Percentiles rank a stretch among this genome's conserved stretches.
Evolutionary conservation across 1,140 invertebrate species (phyloP).

Genomic region (Trissolcus basalis): DNA sequence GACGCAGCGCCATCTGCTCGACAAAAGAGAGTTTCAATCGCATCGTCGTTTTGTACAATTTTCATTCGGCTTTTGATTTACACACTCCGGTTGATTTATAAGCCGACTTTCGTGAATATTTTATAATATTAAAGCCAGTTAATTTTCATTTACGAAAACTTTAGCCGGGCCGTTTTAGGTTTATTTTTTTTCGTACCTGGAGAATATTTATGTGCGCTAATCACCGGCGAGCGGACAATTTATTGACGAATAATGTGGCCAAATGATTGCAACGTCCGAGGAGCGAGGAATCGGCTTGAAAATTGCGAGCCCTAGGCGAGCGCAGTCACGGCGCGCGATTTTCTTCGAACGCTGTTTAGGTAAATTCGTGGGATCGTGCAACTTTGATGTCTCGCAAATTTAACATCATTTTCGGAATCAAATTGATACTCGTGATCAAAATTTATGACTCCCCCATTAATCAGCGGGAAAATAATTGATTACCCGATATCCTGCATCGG

Average conservation of each 20-base stretch:
- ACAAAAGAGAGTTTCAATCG: neutral
- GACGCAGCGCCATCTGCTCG: neutral
- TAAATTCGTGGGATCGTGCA: conserved; percentile 35
- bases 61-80: conserved; percentile 24
- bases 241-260: conserved; percentile 53
- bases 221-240: conserved; percentile 45
- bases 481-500: no score
- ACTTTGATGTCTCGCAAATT: conserved; percentile 1
- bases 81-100: neutral
- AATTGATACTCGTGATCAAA: conserved; percentile 15
- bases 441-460: conserved; percentile 2
- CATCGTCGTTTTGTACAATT: conserved; percentile 7
- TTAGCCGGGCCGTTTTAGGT: neutral
- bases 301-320: conserved; percentile 45
- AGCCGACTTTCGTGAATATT: conserved; percentile 5
- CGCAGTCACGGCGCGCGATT: conserved; percentile 2
- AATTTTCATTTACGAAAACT: conserved; percentile 53
- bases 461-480: no score
- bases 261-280: conserved; percentile 46
- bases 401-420: neutral
- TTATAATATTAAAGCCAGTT: conserved; percentile 25
- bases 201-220: conserved; percentile 43
- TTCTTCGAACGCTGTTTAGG: conserved; percentile 41
- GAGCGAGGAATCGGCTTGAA: conserved; percentile 42
- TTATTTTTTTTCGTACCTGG: conserved; percentile 20